These are phyloP conservation scores for Drosophila grimshawi DNA, from an alignment of 1,140 invertebrate genomes.

Conservation along the genomic window DNA sequence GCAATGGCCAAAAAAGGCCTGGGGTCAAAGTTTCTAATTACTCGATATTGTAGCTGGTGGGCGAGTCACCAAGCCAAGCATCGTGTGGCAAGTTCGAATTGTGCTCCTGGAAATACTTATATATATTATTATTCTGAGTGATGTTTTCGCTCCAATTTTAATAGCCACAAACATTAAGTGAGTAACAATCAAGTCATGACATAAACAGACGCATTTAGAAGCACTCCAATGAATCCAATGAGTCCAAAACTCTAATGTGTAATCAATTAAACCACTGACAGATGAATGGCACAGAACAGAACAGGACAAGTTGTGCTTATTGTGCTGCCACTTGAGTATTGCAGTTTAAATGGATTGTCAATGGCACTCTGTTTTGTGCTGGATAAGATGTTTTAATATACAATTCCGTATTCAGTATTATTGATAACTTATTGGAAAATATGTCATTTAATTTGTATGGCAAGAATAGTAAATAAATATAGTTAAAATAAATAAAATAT, in stretches of 20 bases:
- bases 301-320: conserved; percentile 3
- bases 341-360: neutral
- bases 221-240: conserved; percentile 19
- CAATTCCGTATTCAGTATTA: neutral
- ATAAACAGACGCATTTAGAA: conserved; percentile 12
- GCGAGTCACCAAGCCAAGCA: neutral
- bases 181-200: conserved; percentile 1
- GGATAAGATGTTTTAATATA: neutral
- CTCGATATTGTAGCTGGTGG: conserved; percentile 52
- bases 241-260: conserved; percentile 37
- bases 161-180: conserved; percentile 49
- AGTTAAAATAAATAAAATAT: neutral
- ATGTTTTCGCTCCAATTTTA: neutral
- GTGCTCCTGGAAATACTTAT: neutral
- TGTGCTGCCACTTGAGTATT: conserved; percentile 3
- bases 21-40: conserved; percentile 60
- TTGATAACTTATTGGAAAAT: neutral
- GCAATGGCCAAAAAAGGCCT: conserved; percentile 19
- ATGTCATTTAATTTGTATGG: neutral
- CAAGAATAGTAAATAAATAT: neutral
- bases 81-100: conserved; percentile 37
- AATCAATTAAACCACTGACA: conserved; percentile 72
- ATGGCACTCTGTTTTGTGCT: neutral
- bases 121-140: conserved; percentile 12
- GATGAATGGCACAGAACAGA: conserved; percentile 12